Conservation (phyloP, 2,888 invertebrate species). For the Phengaris alcon region DNA sequence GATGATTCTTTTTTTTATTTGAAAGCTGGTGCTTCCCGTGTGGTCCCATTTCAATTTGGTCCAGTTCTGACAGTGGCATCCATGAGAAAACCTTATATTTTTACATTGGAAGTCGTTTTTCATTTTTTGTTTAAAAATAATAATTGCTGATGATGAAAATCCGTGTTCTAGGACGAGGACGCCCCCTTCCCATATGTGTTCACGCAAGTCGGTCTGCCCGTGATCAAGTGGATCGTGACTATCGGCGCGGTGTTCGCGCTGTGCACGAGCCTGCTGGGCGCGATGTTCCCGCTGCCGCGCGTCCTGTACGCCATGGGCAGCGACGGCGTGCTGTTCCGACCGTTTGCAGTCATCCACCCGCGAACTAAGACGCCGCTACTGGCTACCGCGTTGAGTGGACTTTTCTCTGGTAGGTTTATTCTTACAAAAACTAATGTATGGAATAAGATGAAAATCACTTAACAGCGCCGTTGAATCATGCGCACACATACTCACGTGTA, state of each 20-base stretch:
- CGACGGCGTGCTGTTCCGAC: slow-evolving; percentile 90
- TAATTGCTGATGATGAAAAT: no score
- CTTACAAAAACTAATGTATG: no score
- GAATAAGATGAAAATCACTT: no score
- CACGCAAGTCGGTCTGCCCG: slow-evolving; percentile 85
- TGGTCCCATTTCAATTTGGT: no score
- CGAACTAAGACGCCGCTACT: slow-evolving; percentile 88
- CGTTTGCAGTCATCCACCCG: slow-evolving; percentile 83
- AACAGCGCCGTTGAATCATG: no score
- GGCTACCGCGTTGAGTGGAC: slow-evolving; percentile 87
- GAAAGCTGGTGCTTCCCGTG: no score
- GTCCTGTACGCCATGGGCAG: slow-evolving; percentile 94
- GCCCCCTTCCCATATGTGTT: slow-evolving; percentile 95
- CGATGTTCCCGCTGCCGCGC: slow-evolving; percentile 93
- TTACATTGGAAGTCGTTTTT: no score
- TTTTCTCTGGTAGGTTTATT: slow-evolving; percentile 82
- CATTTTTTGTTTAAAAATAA: no score
- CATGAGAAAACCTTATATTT: no score
- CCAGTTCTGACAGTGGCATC: no score
- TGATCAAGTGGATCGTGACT: slow-evolving; percentile 93
- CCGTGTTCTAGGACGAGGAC: slow-evolving; percentile 81
- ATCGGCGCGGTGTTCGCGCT: slow-evolving; percentile 95
- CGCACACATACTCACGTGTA: no score
- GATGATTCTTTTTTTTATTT: no score
- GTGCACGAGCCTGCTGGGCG: slow-evolving; percentile 91